Conservation (phyloP, 2,888 invertebrate species). For the Rapana venosa region DNA sequence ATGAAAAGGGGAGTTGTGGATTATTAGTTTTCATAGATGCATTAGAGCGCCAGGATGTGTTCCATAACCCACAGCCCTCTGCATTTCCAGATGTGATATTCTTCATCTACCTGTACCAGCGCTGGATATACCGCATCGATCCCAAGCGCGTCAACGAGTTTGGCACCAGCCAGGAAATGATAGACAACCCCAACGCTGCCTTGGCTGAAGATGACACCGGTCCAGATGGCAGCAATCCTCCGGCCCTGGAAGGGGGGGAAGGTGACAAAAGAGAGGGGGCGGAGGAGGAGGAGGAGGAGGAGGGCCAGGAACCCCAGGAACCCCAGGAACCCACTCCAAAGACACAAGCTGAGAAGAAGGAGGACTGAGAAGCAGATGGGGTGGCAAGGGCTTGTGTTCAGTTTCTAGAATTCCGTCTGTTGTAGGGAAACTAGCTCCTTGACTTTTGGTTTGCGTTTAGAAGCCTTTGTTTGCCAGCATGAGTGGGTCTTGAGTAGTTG, state of each 20-base stretch:
- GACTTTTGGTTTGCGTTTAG: conserved; percentile 2
- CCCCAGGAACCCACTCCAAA: conserved; percentile 48
- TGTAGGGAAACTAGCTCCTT: not conserved
- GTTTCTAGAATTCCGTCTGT: conserved; percentile 4
- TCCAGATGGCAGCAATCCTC: conserved; percentile 7
- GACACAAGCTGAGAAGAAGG: conserved; percentile 65
- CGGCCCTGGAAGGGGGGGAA: conserved; percentile 2
- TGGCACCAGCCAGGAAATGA: conserved; percentile 97
- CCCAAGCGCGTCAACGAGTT: conserved; percentile 96
- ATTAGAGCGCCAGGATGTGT: too few relatives aligned
- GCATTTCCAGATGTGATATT: conserved; percentile 92
- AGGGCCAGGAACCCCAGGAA: conserved; percentile 32
- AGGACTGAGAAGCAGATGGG: conserved; percentile 53
- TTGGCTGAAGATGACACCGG: not conserved
- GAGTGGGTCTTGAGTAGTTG: not conserved
- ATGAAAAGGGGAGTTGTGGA: too few relatives aligned
- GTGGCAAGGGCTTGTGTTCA: not conserved
- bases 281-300: conserved; percentile 8
- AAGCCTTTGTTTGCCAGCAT: not conserved
- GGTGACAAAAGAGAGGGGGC: not conserved
- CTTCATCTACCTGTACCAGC: conserved; percentile 98
- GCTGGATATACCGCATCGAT: conserved; percentile 99
- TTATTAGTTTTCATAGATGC: too few relatives aligned
- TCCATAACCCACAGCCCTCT: not conserved
- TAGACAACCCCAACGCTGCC: conserved; percentile 77